Evolutionary conservation across 2,888 invertebrate species (phyloP), one percentile per base, ranked within the genome.

Genomic region (Dryadula phaetusa): DNA sequence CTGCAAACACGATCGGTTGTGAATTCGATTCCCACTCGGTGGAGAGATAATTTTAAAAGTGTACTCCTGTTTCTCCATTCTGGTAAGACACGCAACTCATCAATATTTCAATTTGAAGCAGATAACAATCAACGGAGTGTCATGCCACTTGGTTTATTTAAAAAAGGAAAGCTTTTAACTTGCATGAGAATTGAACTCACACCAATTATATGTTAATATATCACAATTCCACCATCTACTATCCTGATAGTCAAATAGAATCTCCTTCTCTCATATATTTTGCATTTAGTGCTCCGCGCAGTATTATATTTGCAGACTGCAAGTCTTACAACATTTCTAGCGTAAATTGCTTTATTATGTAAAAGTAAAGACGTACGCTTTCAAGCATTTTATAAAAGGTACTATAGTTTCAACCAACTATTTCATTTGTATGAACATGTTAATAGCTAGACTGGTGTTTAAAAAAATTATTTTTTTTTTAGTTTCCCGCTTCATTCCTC

Each of bases 331-430:
- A 40, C 20, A 34, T 18, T 54, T 0, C 56, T 7, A 40, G 56
- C 56, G 22, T n/a, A 18, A 56, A 56, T 56, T 56, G 37, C 22
- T 56, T 56, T 56, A 56, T 56, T 56, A 56, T 56, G 37, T 40
- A 56, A 56, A 56, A 56, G 22, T n/a, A 42, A 46, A 44, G 16
- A 53, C 66, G 52, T 69, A 40, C 42, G 22, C 46, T 37, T 16
- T 49, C 69, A 58, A 20, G 22, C 56, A 5, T 34, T 56, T 22
- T 56, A 56, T 20, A 20, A 12, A 34, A 14, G 34, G 20, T n/a
- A n/a, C n/a, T n/a, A 37, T 22, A 14, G 34, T n/a, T 54, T n/a
- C 12, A 14, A n/a, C 18, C n/a, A n/a, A n/a, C 14, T 14, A 22
- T 47, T 47, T 22, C 22, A 25, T n/a, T 25, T 49, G 8, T 25